phyloP scores from a whole-genome alignment of 2,113 vertebrate species.

The Brachyhypopomus occidentalis region DNA sequence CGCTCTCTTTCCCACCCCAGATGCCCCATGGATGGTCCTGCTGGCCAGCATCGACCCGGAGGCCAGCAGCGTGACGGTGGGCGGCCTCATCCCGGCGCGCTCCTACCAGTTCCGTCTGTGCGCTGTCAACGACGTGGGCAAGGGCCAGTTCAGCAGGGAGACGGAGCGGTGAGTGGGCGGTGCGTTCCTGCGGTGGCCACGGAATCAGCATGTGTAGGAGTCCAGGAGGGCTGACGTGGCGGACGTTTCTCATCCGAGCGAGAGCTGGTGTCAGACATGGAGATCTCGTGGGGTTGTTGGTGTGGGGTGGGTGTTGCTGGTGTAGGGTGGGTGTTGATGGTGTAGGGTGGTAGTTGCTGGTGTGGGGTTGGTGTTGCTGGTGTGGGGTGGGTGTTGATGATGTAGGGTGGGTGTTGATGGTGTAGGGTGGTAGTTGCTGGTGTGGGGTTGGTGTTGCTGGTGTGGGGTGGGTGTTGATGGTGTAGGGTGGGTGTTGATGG shows the following conservation, averaged over 20 bases:
- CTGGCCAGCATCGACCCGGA: slow-evolving; percentile 89
- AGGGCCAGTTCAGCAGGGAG: slow-evolving; percentile 95
- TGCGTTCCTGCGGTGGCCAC: neutral
- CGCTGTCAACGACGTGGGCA: slow-evolving; percentile 92
- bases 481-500: no score
- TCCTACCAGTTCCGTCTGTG: slow-evolving; percentile 97
- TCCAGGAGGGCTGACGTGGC: neutral
- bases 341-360: no score
- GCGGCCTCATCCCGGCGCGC: slow-evolving; percentile 88
- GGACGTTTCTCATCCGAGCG: neutral
- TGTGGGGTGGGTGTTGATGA: no score
- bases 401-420: no score
- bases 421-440: no score
- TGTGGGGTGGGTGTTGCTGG: neutral
- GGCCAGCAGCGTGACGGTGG: slow-evolving; percentile 77
- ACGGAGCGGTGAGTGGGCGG: slow-evolving; percentile 84
- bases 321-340: no score
- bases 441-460: no score
- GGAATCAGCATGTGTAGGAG: neutral
- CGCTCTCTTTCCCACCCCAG: slow-evolving; percentile 63
- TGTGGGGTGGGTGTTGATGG: no score
- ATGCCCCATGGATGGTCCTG: slow-evolving; percentile 90
- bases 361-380: no score
- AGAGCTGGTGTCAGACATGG: no score
- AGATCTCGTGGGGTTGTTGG: no score